A percentile compares a stretch with the other conserved stretches of the same genome.
Conservation (phyloP, 92 coral and sea anemone genomes). For the Zoanthus sansibaricus region DNA sequence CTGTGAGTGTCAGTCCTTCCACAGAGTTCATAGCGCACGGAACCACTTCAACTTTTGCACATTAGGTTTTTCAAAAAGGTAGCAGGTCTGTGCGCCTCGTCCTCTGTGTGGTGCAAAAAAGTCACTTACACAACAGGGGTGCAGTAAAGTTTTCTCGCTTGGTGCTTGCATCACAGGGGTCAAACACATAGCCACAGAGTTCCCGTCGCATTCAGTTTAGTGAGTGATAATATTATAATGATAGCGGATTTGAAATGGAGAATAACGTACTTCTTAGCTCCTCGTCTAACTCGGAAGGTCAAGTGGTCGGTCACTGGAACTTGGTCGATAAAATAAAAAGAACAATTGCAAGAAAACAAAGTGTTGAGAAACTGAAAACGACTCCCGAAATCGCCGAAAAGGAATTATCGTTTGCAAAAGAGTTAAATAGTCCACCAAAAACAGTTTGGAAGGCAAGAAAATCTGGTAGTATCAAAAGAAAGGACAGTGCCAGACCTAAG, state of each 20-base stretch:
- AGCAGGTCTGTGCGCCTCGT: neutral
- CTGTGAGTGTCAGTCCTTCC: neutral
- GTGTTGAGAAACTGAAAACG: neutral
- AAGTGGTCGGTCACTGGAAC: conserved; percentile 5
- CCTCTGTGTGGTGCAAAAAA: neutral
- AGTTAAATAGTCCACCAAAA: neutral
- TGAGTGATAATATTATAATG: neutral
- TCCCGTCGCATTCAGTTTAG: neutral
- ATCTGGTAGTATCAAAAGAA: neutral
- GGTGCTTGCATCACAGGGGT: neutral
- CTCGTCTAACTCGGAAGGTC: conserved; percentile 28
- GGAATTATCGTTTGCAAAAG: neutral
- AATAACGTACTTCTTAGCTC: neutral
- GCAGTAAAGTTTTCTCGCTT: neutral
- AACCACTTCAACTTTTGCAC: neutral
- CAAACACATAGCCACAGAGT: neutral
- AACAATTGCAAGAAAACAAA: neutral
- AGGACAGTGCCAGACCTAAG: neutral
- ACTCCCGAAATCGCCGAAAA: neutral
- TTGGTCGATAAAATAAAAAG: conserved; percentile 1
- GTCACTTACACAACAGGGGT: conserved; percentile 15
- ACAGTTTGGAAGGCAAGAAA: neutral
- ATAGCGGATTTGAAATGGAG: conserved; percentile 26
- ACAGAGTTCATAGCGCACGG: too few species aligned
- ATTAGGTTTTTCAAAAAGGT: neutral